Evolutionary conservation across 2,113 vertebrate species (phyloP).

Genomic region (Spizaetus ornatus): DNA sequence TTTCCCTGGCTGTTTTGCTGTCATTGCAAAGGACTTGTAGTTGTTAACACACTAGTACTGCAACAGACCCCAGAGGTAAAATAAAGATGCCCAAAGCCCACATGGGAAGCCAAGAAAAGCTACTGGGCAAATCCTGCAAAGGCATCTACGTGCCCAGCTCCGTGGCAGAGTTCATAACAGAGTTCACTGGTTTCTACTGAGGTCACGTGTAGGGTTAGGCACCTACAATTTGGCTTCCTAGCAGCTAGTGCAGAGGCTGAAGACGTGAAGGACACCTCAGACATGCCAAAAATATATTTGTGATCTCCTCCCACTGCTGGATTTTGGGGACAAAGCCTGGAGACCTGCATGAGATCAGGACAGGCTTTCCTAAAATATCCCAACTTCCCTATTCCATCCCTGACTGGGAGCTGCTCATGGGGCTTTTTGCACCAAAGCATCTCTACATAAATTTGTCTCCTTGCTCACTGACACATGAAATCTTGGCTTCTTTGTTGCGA

Average conservation of each 20-base stretch:
- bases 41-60: not conserved
- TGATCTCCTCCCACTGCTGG: not conserved
- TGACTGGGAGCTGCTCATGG: fast-evolving
- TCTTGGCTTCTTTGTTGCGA: not conserved
- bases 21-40: not conserved
- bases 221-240: not conserved
- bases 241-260: not conserved
- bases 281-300: not conserved
- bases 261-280: not conserved
- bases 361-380: not conserved
- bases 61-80: not conserved
- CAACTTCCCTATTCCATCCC: not conserved
- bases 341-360: not conserved
- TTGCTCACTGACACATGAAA: not conserved
- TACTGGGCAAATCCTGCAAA: not conserved
- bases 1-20: not conserved
- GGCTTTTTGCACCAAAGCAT: fast-evolving
- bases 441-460: not conserved
- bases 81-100: not conserved
- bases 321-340: not conserved
- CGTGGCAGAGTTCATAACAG: not conserved
- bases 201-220: not conserved
- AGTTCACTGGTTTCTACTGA: fast-evolving
- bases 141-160: fast-evolving
- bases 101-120: not conserved